Percentiles rank a stretch among this genome's conserved stretches.
These are phyloP conservation scores for Buceros bicornis DNA, from an alignment of 2,797 vertebrate species.

Conservation along the genomic window DNA sequence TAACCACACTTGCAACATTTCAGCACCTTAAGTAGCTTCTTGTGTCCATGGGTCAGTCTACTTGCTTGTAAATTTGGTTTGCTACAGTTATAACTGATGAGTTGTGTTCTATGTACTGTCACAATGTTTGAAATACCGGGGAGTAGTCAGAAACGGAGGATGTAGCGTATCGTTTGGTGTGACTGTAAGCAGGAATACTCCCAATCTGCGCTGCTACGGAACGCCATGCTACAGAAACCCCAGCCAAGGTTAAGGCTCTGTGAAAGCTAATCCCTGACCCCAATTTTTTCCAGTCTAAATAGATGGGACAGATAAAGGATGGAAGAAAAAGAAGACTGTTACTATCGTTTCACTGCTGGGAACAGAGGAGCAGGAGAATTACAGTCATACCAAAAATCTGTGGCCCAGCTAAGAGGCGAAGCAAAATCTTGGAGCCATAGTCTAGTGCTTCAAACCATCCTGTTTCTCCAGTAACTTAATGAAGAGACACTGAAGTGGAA, in stretches of 20 bases:
- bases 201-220: neutral
- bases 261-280: neutral
- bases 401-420: neutral
- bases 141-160: neutral
- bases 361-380: neutral
- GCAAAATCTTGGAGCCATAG: neutral
- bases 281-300: conserved; percentile 19
- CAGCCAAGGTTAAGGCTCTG: neutral
- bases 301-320: conserved; percentile 17
- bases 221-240: neutral
- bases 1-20: neutral
- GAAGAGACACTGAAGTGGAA: neutral
- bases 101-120: neutral
- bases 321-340: conserved; percentile 12
- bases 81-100: neutral
- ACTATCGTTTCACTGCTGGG: conserved; percentile 28
- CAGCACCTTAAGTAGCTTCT: neutral
- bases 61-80: neutral
- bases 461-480: neutral
- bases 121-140: neutral
- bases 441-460: neutral
- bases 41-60: neutral
- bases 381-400: neutral
- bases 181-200: neutral
- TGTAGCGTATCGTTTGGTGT: neutral